Evolutionary conservation across 2,113 vertebrate genomes (phyloP).

Genomic region (Piaya cayana): DNA sequence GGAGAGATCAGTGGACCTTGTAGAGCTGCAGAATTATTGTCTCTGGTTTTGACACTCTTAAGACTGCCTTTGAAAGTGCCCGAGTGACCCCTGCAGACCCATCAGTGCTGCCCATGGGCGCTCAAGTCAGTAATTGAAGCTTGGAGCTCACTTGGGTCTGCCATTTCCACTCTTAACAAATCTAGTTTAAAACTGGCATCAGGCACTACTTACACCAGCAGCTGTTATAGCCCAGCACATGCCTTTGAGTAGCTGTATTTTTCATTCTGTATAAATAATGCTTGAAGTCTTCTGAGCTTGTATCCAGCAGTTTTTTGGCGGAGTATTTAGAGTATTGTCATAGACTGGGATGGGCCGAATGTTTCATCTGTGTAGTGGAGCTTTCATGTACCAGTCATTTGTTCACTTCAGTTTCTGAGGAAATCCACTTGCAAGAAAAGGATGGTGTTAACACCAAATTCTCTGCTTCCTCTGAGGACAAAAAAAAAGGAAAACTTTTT

Average conservation of each 20-base stretch:
- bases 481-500: background rate
- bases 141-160: background rate
- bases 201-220: background rate
- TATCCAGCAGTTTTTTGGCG: background rate
- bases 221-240: background rate
- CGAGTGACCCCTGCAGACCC: background rate
- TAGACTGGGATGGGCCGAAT: background rate
- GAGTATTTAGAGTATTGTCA: background rate
- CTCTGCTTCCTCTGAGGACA: background rate
- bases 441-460: background rate
- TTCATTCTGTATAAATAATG: background rate
- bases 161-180: background rate
- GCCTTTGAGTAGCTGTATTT: background rate
- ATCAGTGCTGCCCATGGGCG: background rate
- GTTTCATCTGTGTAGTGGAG: background rate
- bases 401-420: background rate
- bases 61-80: background rate
- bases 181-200: background rate
- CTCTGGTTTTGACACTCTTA: background rate
- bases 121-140: background rate
- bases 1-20: background rate
- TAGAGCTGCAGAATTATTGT: background rate
- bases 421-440: background rate
- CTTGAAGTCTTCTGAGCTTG: background rate
- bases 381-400: background rate